These are phyloP conservation scores for Mormyrus lacerda DNA, from an alignment of 2,113 vertebrate genomes.

Conservation along the genomic window DNA sequence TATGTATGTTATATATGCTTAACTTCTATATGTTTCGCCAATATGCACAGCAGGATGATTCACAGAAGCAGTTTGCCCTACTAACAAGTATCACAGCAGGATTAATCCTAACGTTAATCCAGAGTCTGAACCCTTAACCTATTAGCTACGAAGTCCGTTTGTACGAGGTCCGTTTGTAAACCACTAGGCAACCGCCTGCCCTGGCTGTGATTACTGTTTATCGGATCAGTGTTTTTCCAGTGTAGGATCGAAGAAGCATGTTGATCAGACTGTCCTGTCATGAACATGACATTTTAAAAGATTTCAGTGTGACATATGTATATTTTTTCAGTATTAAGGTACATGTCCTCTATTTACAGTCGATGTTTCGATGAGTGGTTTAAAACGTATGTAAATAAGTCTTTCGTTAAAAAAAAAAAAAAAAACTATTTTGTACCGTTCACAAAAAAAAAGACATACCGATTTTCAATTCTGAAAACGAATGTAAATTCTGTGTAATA, in stretches of 20 bases:
- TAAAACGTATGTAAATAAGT: slow-evolving; percentile 63
- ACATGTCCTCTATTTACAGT: slow-evolving; percentile 24
- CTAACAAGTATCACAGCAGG: not conserved
- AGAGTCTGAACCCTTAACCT: not conserved
- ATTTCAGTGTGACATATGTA: slow-evolving; percentile 44
- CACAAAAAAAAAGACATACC: slow-evolving; percentile 60
- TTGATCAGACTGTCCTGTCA: slow-evolving; percentile 42
- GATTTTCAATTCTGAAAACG: slow-evolving; percentile 66
- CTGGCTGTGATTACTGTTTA: not conserved
- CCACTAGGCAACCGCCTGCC: not conserved
- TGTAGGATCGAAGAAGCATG: not conserved
- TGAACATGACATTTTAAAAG: slow-evolving; percentile 51
- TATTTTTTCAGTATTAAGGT: slow-evolving; percentile 50
- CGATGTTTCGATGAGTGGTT: slow-evolving; percentile 62
- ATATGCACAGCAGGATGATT: not conserved
- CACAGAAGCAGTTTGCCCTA: not conserved
- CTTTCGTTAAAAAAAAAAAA: slow-evolving; percentile 60
- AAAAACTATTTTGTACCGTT: slow-evolving; percentile 75
- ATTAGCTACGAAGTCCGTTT: not conserved
- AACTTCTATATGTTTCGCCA: not conserved
- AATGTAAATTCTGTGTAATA: slow-evolving; percentile 67
- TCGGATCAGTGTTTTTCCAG: not conserved
- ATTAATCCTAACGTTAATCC: not conserved
- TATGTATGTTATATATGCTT: not conserved
- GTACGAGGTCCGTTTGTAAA: not conserved